phyloP scores from a whole-genome alignment of 2,888 invertebrate species.

The Brachylomia viminalis region DNA sequence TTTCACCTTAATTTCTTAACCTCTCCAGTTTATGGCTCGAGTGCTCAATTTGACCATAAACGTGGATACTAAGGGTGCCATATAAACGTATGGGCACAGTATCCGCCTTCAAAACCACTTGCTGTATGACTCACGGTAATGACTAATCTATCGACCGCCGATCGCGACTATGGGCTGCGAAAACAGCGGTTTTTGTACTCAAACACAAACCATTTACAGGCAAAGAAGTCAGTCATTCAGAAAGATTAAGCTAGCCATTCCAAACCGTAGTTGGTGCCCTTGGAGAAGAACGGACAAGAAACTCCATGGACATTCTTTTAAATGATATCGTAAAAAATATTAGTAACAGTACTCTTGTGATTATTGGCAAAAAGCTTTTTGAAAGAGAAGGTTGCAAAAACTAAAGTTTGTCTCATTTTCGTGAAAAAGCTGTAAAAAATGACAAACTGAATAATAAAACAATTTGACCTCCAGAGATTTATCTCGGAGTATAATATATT shows the following conservation, averaged over 20 bases:
- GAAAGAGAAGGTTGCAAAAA: neutral
- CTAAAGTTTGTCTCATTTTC: neutral
- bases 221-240: neutral
- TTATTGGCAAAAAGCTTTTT: neutral
- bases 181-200: conserved; percentile 36
- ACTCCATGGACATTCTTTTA: neutral
- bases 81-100: conserved; percentile 31
- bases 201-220: neutral
- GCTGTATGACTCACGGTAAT: conserved; percentile 56
- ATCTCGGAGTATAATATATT: too few species aligned
- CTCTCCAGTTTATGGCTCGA: neutral
- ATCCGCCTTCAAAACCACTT: conserved; percentile 40
- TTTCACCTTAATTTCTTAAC: conserved; percentile 1
- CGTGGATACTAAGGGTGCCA: conserved; percentile 7
- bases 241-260: neutral
- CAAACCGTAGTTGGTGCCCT: neutral
- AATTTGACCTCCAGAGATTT: neutral
- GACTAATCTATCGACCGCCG: conserved; percentile 47
- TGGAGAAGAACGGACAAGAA: neutral
- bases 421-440: neutral
- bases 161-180: conserved; percentile 31
- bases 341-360: neutral
- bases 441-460: conserved; percentile 2
- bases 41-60: conserved; percentile 37
- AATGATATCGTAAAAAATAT: neutral